Evolutionary conservation across 2,888 invertebrate species (phyloP).

Genomic region (Notodonta ziczac): DNA sequence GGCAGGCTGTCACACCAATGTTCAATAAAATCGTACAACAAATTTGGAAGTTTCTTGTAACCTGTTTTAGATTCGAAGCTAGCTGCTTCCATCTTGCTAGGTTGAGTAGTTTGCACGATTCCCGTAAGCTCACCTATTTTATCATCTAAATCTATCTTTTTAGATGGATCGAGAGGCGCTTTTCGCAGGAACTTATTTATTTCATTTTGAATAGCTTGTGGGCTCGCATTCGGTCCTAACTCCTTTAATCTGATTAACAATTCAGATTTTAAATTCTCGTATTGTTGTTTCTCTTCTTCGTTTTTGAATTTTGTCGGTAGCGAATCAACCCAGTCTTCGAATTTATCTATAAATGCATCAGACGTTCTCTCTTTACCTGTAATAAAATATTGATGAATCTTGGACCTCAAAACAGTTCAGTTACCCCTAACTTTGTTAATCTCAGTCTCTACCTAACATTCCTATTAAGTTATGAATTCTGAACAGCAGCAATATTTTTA

Average conservation of each 20-base stretch:
- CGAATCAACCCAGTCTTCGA: conserved; percentile 23
- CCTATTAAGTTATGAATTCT: no score
- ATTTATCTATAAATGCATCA: conserved; percentile 14
- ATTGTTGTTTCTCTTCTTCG: conserved; percentile 13
- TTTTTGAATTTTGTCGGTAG: conserved; percentile 16
- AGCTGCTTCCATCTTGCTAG: background rate
- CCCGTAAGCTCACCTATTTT: conserved; percentile 22
- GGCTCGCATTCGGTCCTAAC: conserved; percentile 9
- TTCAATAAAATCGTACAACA: conserved; percentile 43
- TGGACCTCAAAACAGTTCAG: background rate
- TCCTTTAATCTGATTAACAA: conserved; percentile 11
- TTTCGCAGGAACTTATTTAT: conserved; percentile 18
- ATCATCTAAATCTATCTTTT: conserved; percentile 17
- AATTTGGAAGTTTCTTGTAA: conserved; percentile 36
- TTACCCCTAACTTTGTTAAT: no score
- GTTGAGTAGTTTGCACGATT: conserved; percentile 11
- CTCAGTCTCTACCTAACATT: no score
- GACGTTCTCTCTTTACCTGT: conserved; percentile 10
- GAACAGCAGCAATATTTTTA: no score
- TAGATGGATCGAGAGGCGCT: conserved; percentile 26
- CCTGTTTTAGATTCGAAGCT: conserved; percentile 14
- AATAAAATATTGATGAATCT: conserved; percentile 11
- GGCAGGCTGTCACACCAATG: conserved; percentile 49
- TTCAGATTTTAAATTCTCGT: conserved; percentile 15
- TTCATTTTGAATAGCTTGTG: conserved; percentile 15